A percentile compares a stretch with the other conserved stretches of the same genome.
Evolutionary conservation across 2,797 vertebrate genomes (phyloP).

Genomic region (Leptodactylus fallax): DNA sequence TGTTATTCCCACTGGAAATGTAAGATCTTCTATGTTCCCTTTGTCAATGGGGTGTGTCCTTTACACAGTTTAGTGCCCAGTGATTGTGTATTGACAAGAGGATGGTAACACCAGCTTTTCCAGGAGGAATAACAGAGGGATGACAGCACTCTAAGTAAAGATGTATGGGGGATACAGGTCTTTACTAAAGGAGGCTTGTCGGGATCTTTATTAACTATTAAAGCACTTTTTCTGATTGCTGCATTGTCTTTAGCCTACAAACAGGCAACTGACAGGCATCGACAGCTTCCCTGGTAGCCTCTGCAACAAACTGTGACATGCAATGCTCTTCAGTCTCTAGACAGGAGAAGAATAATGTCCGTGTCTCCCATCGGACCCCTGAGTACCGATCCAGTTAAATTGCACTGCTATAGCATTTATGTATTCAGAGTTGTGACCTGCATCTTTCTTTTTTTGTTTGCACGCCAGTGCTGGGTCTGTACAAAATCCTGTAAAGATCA

Average conservation of each 20-base stretch:
- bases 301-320: not conserved
- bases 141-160: not conserved
- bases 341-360: no score
- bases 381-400: constrained; percentile 6
- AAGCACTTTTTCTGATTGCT: constrained; percentile 2
- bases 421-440: not conserved
- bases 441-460: constrained; percentile 19
- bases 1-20: not conserved
- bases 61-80: no score
- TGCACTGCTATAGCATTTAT: constrained; percentile 25
- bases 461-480: constrained; percentile 10
- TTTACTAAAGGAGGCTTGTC: not conserved
- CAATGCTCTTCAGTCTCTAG: not conserved
- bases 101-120: not conserved
- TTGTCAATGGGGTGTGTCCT: no score
- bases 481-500: not conserved
- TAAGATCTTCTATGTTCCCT: no score
- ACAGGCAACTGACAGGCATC: not conserved
- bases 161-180: not conserved
- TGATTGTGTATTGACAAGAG: not conserved
- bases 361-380: not conserved
- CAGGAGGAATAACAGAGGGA: not conserved
- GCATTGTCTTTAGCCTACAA: not conserved
- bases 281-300: not conserved
- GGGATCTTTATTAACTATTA: not conserved